Base-by-base conservation (phyloP, 35 echinoderm and acorn worm genomes). In the Apostichopus japonicus region DNA sequence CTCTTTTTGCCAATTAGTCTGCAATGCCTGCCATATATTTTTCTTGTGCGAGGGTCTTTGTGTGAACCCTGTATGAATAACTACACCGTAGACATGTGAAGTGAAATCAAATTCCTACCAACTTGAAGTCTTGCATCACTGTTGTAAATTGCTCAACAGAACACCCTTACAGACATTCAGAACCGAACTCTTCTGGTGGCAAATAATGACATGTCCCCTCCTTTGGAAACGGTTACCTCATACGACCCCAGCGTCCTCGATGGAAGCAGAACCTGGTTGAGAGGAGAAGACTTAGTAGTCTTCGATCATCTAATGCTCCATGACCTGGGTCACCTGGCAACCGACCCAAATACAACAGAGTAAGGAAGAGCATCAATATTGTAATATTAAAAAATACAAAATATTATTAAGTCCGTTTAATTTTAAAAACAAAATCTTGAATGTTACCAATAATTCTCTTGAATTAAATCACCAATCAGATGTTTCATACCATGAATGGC, bases 221-320 rank as follows among this genome's bases (percentile, higher is more conserved):
- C 92, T 58, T 55, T 79, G 44, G 87, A 93, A 86, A 75, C 65
- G 59, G 87, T 98, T 16, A 58, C 44, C 14, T 62, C 25, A 51
- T 94, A 78, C 55, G 80, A 87, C 56, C 55, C 57, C 1, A 73
- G 83, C 52, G 44, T 54, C 9, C 15, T 83, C 10, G 96, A 95
- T 92, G 87, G 93, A 0, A 88, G 81, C 65, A 79, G 96, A 21
- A 88, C 96, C 19, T 98, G 96, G 96, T 24, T 94, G 1, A 56
- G 52, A 11, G 91, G 92, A 56, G 59, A 90, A 52, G 94, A 95
- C 7, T 70, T 73, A 14, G 24, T 93, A 27, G 92, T 91, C 22
- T 91, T 95, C 24, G 94, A 95, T 61, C 73, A 90, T 65, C 54
- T 95, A n/a, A 63, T 25, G 6, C 58, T 98, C 19, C 61, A 73